Evolutionary conservation across 1,140 invertebrate species (phyloP).

Genomic region (Mactra quadrangularis): DNA sequence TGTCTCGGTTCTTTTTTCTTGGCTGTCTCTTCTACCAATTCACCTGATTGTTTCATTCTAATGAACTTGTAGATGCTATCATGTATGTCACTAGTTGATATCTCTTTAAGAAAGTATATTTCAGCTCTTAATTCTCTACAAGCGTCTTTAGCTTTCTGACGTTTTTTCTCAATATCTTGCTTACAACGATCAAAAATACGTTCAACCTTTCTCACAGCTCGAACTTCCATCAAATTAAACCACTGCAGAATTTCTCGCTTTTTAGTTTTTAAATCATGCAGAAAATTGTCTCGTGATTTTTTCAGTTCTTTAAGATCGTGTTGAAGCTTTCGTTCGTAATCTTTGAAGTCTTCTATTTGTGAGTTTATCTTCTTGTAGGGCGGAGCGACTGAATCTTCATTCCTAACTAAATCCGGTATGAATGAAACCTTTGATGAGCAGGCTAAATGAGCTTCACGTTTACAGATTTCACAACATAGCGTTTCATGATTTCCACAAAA

Average conservation of each 20-base stretch:
- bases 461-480: constrained; percentile 48
- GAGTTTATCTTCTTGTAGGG: constrained; percentile 22
- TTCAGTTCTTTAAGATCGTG: constrained; percentile 50
- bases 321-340: constrained; percentile 47
- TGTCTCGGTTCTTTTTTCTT: constrained; percentile 42
- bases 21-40: background rate
- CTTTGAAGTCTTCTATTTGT: constrained; percentile 51
- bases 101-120: constrained; percentile 55
- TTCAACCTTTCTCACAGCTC: constrained; percentile 39
- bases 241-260: constrained; percentile 48
- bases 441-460: constrained; percentile 3
- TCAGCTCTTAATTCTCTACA: constrained; percentile 40
- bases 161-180: constrained; percentile 45
- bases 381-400: background rate
- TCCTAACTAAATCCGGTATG: constrained; percentile 13
- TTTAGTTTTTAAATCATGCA: constrained; percentile 51
- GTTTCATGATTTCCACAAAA: constrained; percentile 39
- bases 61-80: constrained; percentile 55
- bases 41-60: constrained; percentile 35
- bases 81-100: constrained; percentile 4
- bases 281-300: constrained; percentile 45
- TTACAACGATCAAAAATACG: constrained; percentile 45
- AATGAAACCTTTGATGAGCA: constrained; percentile 40
- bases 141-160: constrained; percentile 36
- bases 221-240: constrained; percentile 55